Evolutionary conservation across 2,113 vertebrate genomes (phyloP).

Genomic region (Nycticorax nycticorax): DNA sequence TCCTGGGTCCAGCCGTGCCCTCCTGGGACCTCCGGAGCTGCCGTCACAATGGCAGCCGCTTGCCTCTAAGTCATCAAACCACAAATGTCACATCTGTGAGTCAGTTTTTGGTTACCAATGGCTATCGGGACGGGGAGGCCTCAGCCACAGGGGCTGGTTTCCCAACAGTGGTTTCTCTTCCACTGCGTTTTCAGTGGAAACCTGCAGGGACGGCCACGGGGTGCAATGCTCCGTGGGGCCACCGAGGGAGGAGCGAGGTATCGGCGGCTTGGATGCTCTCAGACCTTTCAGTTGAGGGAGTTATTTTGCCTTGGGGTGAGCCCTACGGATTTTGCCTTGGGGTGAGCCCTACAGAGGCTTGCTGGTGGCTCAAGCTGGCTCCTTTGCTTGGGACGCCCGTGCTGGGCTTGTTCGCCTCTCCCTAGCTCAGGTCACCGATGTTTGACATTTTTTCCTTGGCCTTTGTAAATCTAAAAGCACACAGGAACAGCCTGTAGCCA

Average conservation of each 20-base stretch:
- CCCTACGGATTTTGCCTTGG: background rate
- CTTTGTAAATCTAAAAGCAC: background rate
- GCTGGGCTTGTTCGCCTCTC: background rate
- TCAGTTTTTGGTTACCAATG: background rate
- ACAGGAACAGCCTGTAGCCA: fast-evolving
- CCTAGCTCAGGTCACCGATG: fast-evolving
- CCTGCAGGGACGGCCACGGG: background rate
- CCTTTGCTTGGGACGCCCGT: background rate
- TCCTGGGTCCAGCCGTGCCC: background rate
- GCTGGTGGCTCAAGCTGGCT: background rate
- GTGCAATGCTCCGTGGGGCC: fast-evolving
- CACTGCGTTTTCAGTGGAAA: background rate
- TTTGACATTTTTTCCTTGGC: background rate
- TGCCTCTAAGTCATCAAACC: background rate
- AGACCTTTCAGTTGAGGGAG: background rate
- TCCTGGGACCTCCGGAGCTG: background rate
- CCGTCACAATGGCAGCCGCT: fast-evolving
- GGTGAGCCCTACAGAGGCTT: background rate
- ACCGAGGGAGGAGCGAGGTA: background rate
- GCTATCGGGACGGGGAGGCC: background rate
- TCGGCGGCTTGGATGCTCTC: fast-evolving
- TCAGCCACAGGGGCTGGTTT: background rate
- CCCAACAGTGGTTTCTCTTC: background rate
- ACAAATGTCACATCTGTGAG: background rate
- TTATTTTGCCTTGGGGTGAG: background rate